These are phyloP conservation scores for Sibirionetta formosa DNA, from an alignment of 2,797 vertebrate species.

Conservation along the genomic window DNA sequence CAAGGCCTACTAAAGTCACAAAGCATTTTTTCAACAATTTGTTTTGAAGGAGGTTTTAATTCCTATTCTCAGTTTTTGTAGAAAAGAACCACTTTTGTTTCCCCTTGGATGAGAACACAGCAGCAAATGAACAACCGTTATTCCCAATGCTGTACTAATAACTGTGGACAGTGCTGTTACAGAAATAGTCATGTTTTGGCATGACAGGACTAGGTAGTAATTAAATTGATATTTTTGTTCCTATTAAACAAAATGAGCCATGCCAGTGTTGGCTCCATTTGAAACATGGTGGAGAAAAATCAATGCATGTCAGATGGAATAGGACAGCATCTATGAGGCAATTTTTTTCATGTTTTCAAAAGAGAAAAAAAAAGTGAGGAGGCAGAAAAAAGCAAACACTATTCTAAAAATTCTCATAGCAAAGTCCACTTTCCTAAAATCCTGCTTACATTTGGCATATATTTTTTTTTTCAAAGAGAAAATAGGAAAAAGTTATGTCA, in stretches of 20 bases:
- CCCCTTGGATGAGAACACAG: neutral
- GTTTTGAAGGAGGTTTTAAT: neutral
- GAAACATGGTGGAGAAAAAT: neutral
- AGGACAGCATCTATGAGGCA: neutral
- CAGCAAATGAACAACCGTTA: neutral
- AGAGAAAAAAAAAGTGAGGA: neutral
- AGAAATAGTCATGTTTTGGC: neutral
- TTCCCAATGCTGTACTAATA: neutral
- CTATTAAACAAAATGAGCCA: neutral
- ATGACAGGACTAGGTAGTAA: neutral
- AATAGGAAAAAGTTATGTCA: neutral
- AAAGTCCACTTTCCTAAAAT: neutral
- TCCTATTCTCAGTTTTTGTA: neutral
- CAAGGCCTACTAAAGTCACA: neutral
- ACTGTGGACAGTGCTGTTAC: neutral
- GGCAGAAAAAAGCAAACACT: neutral
- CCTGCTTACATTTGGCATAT: neutral
- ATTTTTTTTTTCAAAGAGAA: conserved; percentile 24
- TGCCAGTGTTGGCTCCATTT: neutral
- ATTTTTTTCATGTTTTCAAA: neutral
- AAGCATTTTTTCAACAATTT: neutral
- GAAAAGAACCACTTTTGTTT: neutral
- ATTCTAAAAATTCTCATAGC: neutral
- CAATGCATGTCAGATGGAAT: neutral
- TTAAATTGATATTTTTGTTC: conserved; percentile 3